Percentiles rank a stretch among this genome's conserved stretches.
These are phyloP conservation scores for Apodemia mormo DNA, from an alignment of 2,888 invertebrate species.

Conservation along the genomic window DNA sequence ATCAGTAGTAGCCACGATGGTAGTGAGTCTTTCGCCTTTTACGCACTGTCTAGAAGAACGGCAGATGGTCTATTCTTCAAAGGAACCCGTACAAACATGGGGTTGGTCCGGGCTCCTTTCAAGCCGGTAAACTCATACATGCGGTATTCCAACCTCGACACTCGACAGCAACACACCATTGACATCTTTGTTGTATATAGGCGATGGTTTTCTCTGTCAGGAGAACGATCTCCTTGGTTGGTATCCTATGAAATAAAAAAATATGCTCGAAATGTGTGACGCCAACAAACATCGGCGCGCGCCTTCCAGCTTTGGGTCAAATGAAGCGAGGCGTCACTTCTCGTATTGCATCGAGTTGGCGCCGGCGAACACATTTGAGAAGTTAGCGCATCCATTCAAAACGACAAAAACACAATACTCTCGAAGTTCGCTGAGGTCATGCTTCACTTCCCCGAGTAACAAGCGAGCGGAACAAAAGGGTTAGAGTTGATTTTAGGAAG, in stretches of 20 bases:
- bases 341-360: slow-evolving; percentile 75
- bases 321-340: slow-evolving; percentile 74
- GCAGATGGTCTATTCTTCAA: no score
- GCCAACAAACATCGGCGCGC: slow-evolving; percentile 68
- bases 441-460: slow-evolving; percentile 67
- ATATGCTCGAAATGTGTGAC: slow-evolving; percentile 38
- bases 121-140: no score
- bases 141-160: no score
- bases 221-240: no score
- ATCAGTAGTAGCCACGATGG: no score
- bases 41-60: no score
- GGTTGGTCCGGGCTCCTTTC: no score
- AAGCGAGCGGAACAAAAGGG: slow-evolving; percentile 64
- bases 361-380: slow-evolving; percentile 65
- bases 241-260: slow-evolving; percentile 13
- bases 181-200: no score
- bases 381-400: slow-evolving; percentile 65
- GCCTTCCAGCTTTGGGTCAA: slow-evolving; percentile 55
- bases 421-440: slow-evolving; percentile 54
- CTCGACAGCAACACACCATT: no score
- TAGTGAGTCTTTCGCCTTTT: no score
- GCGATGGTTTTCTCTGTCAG: no score
- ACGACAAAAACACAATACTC: slow-evolving; percentile 50
- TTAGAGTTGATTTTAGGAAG: slow-evolving; percentile 21
- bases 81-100: no score